Evolutionary conservation across 2,888 invertebrate genomes (phyloP).

Genomic region (Ochropleura leucogaster): DNA sequence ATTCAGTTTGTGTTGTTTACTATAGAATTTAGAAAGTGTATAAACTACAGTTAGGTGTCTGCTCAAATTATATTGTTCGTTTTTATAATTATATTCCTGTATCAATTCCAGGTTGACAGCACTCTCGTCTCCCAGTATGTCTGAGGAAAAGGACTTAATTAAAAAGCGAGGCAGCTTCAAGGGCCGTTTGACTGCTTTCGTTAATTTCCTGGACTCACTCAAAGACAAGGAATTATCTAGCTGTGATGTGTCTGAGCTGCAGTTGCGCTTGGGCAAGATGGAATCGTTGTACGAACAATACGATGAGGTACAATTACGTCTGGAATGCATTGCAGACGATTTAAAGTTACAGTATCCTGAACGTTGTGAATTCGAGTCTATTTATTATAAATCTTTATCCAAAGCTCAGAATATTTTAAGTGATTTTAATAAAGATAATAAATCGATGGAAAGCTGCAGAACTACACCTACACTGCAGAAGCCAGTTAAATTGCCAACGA

Average conservation of each 20-base stretch:
- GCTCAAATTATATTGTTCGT: too few relatives aligned
- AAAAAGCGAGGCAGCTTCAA: too few relatives aligned
- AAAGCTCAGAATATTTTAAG: slow-evolving; percentile 20
- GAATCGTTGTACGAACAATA: slow-evolving; percentile 22
- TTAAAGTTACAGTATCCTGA: slow-evolving; percentile 13
- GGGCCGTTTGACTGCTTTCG: too few relatives aligned
- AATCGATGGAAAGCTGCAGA: slow-evolving; percentile 10
- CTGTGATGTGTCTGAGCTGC: too few relatives aligned
- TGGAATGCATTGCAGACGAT: slow-evolving; percentile 35
- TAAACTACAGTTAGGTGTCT: too few relatives aligned
- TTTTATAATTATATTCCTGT: too few relatives aligned
- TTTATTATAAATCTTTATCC: slow-evolving; percentile 22
- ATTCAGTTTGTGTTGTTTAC: too few relatives aligned
- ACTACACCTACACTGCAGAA: slow-evolving; percentile 16
- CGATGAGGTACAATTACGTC: slow-evolving; percentile 36
- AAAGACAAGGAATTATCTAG: too few relatives aligned
- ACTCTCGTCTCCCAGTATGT: too few relatives aligned
- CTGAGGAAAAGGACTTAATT: background rate
- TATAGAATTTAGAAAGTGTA: too few relatives aligned
- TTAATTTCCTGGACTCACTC: slow-evolving; percentile 10
- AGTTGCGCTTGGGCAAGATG: too few relatives aligned
- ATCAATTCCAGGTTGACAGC: too few relatives aligned
- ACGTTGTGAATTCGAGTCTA: slow-evolving; percentile 22
- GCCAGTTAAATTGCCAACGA: slow-evolving; percentile 53
- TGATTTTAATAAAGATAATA: slow-evolving; percentile 1